phyloP scores from a whole-genome alignment of 2,888 invertebrate species.

The Proisotoma minuta region DNA sequence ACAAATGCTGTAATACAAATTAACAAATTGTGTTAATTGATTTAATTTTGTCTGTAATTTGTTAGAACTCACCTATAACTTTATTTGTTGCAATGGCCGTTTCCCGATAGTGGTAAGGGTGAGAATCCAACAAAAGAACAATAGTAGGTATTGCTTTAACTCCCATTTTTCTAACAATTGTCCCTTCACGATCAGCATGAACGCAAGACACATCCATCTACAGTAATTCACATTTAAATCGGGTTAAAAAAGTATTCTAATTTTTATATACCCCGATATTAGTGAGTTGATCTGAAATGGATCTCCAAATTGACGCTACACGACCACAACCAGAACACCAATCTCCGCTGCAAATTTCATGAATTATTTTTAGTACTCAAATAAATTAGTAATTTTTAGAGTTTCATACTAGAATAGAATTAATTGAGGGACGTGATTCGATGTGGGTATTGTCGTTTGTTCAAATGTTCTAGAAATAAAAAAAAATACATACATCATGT shows the following conservation, averaged over 20 bases:
- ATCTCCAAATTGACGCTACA: constrained; percentile 80
- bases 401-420: constrained; percentile 74
- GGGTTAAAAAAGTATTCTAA: neutral
- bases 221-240: neutral
- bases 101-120: constrained; percentile 77
- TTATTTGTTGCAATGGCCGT: constrained; percentile 71
- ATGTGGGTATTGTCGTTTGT: constrained; percentile 79
- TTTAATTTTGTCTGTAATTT: neutral
- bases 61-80: constrained; percentile 71
- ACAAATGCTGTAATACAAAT: constrained; percentile 66
- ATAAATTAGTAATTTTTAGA: no score
- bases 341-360: constrained; percentile 60
- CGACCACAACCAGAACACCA: constrained; percentile 89
- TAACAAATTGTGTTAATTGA: neutral
- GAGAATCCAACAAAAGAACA: constrained; percentile 75
- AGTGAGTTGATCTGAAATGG: constrained; percentile 78
- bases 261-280: constrained; percentile 62
- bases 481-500: constrained; percentile 6
- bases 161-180: constrained; percentile 70
- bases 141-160: constrained; percentile 77
- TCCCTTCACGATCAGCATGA: constrained; percentile 77
- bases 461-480: constrained; percentile 70
- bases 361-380: no score
- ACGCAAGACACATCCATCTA: constrained; percentile 66
- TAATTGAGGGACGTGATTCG: constrained; percentile 73